Evolutionary conservation across 2,797 vertebrate genomes (phyloP).

Genomic region (Falco rusticolus): DNA sequence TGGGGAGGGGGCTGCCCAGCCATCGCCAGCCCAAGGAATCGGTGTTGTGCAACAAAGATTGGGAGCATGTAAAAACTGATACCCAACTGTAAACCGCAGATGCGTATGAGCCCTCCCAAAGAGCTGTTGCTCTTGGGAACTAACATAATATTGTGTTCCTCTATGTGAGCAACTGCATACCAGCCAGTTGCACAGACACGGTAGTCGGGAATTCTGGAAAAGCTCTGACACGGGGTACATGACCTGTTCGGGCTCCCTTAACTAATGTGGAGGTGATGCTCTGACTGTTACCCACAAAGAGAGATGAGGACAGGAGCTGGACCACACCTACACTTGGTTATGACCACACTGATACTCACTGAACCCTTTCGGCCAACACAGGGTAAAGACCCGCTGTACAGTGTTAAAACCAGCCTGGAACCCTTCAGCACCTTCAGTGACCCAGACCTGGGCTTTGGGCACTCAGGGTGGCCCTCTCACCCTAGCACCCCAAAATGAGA

Average conservation of each 20-base stretch:
- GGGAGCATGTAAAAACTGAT: background rate
- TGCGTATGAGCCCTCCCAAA: background rate
- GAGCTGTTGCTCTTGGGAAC: background rate
- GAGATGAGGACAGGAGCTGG: background rate
- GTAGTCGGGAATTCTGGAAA: background rate
- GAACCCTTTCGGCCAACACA: background rate
- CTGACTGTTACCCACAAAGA: too few species aligned
- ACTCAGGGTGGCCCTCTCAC: background rate
- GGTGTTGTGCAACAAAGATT: background rate
- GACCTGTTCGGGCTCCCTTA: background rate
- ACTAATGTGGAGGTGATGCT: background rate
- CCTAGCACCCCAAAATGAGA: background rate
- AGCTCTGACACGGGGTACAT: background rate
- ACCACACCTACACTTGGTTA: background rate
- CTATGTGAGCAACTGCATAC: fast-evolving
- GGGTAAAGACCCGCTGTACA: background rate
- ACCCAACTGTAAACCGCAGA: background rate
- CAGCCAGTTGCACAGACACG: background rate
- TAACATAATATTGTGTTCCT: fast-evolving
- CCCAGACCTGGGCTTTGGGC: background rate
- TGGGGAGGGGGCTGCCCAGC: background rate
- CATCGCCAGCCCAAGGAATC: fast-evolving
- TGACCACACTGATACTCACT: background rate
- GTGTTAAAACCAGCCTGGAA: too few species aligned
- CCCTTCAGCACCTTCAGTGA: too few species aligned